Conservation (phyloP, 2,797 vertebrate species). For the Sus cebifrons region DNA sequence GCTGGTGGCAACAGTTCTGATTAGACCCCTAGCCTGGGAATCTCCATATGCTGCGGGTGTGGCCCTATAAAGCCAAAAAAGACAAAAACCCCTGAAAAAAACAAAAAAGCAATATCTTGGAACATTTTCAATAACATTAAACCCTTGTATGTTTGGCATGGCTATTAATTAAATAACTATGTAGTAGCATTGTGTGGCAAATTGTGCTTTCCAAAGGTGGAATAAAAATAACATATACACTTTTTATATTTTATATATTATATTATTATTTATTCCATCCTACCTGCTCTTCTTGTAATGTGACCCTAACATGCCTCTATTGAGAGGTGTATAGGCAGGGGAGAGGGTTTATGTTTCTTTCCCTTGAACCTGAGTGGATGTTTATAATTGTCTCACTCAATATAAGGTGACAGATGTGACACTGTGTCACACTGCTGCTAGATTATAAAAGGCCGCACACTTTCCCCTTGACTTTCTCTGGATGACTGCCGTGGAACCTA, state of each 20-base stretch:
- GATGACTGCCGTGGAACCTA: background rate
- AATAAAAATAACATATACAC: no score
- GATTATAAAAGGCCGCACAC: background rate
- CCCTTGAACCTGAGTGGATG: background rate
- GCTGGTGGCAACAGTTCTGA: no score
- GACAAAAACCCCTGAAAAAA: no score
- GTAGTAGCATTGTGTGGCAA: background rate
- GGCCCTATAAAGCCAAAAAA: no score
- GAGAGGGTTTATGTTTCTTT: background rate
- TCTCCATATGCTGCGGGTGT: no score
- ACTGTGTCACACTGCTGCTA: background rate
- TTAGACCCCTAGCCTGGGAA: no score
- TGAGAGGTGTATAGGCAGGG: background rate
- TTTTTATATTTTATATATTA: no score
- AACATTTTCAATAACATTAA: background rate
- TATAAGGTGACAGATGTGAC: background rate
- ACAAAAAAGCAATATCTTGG: background rate
- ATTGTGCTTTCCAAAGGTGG: slow-evolving; percentile 3
- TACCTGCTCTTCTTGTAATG: background rate
- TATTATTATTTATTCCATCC: background rate
- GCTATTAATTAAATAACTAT: background rate
- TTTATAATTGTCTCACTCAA: background rate
- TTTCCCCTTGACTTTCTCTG: background rate
- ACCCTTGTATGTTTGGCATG: background rate
- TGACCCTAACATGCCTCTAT: background rate